phyloP scores from a whole-genome alignment of 2,113 vertebrate species.

The Ceyx margarethae region DNA sequence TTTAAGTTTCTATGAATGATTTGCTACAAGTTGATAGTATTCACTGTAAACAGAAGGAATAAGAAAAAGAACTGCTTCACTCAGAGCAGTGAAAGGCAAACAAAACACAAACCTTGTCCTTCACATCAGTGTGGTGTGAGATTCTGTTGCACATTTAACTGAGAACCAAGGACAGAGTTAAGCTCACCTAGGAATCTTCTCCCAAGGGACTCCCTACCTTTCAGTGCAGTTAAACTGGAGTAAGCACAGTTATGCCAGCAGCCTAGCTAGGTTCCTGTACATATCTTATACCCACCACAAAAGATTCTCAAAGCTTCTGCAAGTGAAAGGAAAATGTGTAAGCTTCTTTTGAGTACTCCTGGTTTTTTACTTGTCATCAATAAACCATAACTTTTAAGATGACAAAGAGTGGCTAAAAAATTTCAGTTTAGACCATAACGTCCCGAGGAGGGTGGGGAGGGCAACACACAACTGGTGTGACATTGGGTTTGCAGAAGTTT shows the following conservation, averaged over 20 bases:
- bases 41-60: not conserved
- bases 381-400: not conserved
- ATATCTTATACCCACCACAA: not conserved
- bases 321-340: not conserved
- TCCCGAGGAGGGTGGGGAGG: not conserved
- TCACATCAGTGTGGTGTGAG: not conserved
- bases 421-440: not conserved
- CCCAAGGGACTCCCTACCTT: not conserved
- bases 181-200: not conserved
- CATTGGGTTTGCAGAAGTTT: not conserved
- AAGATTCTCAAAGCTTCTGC: not conserved
- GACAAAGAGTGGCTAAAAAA: not conserved
- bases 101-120: not conserved
- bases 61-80: not conserved
- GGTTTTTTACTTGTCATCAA: not conserved
- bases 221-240: not conserved
- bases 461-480: not conserved
- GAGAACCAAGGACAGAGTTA: not conserved
- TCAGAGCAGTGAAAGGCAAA: not conserved
- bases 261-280: not conserved
- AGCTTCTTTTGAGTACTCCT: not conserved
- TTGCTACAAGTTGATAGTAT: not conserved
- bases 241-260: not conserved
- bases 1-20: not conserved
- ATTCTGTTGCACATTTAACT: not conserved